Evolutionary conservation across 2,797 vertebrate species (phyloP).

Genomic region (Takifugu rubripes): DNA sequence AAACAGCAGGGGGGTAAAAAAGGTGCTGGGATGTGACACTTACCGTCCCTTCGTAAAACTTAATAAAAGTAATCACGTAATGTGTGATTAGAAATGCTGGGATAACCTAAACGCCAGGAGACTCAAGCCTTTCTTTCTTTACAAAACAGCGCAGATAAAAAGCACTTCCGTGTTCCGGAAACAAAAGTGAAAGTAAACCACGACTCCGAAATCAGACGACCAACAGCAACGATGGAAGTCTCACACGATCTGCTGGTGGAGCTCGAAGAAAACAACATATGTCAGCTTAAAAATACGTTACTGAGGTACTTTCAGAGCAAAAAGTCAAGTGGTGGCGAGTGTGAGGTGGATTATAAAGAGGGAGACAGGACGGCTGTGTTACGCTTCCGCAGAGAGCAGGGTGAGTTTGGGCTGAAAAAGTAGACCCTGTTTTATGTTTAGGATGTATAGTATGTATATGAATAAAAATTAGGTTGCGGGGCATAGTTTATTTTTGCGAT

Average conservation of each 20-base stretch:
- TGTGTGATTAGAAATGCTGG: too few relatives aligned
- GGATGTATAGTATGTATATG: too few relatives aligned
- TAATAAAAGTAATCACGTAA: too few relatives aligned
- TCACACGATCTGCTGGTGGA: conserved; percentile 50
- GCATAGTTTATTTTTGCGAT: too few relatives aligned
- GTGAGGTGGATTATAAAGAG: conserved; percentile 44
- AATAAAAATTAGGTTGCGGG: too few relatives aligned
- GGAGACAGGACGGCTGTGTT: conserved; percentile 47
- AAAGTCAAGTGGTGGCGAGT: conserved; percentile 70
- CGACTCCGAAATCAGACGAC: fast-evolving
- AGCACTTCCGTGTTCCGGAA: conserved; percentile 22
- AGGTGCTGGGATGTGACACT: too few relatives aligned
- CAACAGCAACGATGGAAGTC: conserved; percentile 24
- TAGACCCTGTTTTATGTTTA: background rate
- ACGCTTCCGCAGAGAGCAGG: conserved; percentile 64
- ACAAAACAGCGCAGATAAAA: too few relatives aligned
- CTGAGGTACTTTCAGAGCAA: conserved; percentile 75
- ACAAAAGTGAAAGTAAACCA: conserved; percentile 68
- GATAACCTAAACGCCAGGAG: too few relatives aligned
- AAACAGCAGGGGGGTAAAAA: too few relatives aligned
- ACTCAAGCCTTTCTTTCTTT: too few relatives aligned
- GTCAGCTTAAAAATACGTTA: conserved; percentile 64
- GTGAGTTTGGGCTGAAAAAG: conserved; percentile 23
- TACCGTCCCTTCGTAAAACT: too few relatives aligned
- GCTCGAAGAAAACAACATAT: conserved; percentile 28